Evolutionary conservation across 2,797 vertebrate genomes (phyloP), one percentile per base, ranked within the genome.

Genomic region (Balearica regulorum): DNA sequence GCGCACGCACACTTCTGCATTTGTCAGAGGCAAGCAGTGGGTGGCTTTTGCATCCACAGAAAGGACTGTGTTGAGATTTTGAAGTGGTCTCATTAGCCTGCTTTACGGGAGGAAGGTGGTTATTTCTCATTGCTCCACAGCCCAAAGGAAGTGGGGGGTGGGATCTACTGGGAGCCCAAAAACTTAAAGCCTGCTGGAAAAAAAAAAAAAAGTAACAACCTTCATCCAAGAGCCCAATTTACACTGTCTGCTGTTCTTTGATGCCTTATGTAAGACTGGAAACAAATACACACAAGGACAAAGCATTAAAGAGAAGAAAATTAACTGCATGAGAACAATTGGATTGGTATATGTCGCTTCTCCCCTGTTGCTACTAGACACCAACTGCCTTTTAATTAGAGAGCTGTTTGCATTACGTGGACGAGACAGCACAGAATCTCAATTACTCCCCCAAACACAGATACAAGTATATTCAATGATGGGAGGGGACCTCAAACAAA

Each of bases 311-410:
- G 43, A 57, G 62, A 91, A 92, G 92, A 92, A 96, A 97, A 96
- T 92, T 78, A 95, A 94, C 72, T 85, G 84, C 76, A 81, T 0
- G 15, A 95, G 87, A 94, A 96, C 93, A 96, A 94, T 44, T 55
- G 92, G 72, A 96, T 90, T 95, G 89, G 89, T 93, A 65, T 82
- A 54, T 6, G 58, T 71, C 1, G 11, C 79, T 90, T 93, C 89
- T 96, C 90, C 89, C 94, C 87, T 93, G 93, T 80, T 94, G 95
- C 93, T 85, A 68, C 92, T 85, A 92, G 82, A 87, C 57, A 80
- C 76, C 82, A 89, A 91, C 58, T 81, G 87, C 89, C 72, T 92
- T 96, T 96, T 96, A 96, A 95, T 97, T 95, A 96, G 64, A 87
- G 48, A 58, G 54, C 72, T 79, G 61, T 92, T 93, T 91, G 87